Evolutionary conservation across 2,113 vertebrate species (phyloP), one percentile per base, ranked within the genome.

Genomic region (Thryonomys swinderianus): DNA sequence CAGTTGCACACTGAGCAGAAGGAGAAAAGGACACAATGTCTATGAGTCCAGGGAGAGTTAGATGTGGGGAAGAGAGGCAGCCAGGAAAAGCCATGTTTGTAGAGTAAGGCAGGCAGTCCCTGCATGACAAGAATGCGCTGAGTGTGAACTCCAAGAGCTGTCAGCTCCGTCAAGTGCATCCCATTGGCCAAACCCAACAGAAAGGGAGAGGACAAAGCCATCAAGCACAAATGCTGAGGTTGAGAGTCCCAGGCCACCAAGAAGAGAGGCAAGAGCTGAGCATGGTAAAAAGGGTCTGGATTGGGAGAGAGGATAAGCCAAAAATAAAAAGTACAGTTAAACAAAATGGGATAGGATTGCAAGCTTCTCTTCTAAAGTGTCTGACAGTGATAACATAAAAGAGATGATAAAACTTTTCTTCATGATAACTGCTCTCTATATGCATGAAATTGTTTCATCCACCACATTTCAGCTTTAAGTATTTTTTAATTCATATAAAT

Each of bases 401-500:
- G 95, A 84, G 84, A 96, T 88, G 95, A 91, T 92, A 95, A 98
- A 98, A 97, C 94, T 97, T 97, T 98, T 98, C 97, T 93, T 98
- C 96, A 97, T 94, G 85, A 96, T 93, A 97, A 97, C 97, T 97
- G 85, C 97, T 98, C 97, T 86, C 97, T 96, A 96, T 98, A 95
- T 97, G 97, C 84, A 84, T 91, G 40, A 94, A 95, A 97, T 95
- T 97, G 84, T 96, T 97, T 94, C 95, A 94, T 97, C 91, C 27
- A 90, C 80, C 93, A 98, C 94, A 97, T 97, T 98, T 96, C 76
- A 62, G 34, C 80, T 98, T 98, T 97, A 98, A 98, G 96, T 98
- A 97, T 94, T 98, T 97, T 98, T 98, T 98, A 98, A 98, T 98
- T 97, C 98, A 97, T 98, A 98, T 97, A 98, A 98, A 98, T 98